These are phyloP conservation scores for Clarias laeviceps DNA, from an alignment of 2,797 vertebrate genomes.

Conservation along the genomic window DNA sequence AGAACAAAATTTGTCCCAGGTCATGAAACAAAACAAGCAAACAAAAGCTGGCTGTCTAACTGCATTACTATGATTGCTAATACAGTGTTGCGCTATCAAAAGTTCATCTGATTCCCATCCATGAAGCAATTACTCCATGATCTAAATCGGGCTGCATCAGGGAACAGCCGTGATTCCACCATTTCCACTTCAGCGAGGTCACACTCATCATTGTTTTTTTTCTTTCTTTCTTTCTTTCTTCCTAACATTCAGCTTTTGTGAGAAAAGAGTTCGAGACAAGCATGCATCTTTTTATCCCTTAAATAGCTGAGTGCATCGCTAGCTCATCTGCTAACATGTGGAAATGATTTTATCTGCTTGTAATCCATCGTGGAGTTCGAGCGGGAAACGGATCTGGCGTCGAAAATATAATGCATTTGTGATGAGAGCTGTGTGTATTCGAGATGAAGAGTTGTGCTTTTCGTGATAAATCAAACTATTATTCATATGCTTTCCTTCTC, in stretches of 20 bases:
- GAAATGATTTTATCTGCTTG: conserved; percentile 23
- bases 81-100: conserved; percentile 10
- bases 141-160: conserved; percentile 51
- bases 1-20: background rate
- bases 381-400: conserved; percentile 25
- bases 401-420: conserved; percentile 11
- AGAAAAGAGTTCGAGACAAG: background rate
- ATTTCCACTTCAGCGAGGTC: conserved; percentile 52
- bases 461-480: conserved; percentile 38
- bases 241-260: background rate
- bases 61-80: background rate
- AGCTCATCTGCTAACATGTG: conserved; percentile 28
- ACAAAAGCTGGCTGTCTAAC: background rate
- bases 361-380: conserved; percentile 10
- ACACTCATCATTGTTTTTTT: background rate
- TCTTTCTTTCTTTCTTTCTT: background rate
- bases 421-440: conserved; percentile 45
- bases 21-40: background rate
- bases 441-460: conserved; percentile 31
- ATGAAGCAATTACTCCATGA: conserved; percentile 43
- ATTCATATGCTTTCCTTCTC: background rate
- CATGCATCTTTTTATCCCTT: background rate
- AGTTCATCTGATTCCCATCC: conserved; percentile 50
- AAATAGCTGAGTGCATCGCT: background rate
- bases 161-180: conserved; percentile 43